Base-by-base conservation (phyloP, 35 echinoderm and acorn worm species). In the Acanthaster planci region DNA sequence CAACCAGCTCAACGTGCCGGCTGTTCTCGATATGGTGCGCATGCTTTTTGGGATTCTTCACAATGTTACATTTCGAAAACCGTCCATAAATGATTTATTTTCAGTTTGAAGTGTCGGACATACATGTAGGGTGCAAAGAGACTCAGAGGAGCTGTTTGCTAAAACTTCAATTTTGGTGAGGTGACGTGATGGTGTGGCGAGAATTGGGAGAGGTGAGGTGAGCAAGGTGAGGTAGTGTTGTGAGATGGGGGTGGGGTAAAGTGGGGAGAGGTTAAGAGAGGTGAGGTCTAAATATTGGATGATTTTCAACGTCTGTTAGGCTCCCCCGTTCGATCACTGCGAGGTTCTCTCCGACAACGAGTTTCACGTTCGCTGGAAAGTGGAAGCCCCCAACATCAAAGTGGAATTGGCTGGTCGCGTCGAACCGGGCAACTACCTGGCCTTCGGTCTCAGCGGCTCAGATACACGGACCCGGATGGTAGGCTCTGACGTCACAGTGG, bases 361-460 rank as follows among this genome's bases (percentile, higher is more conserved):
- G 23, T 97, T 87, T 35, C 94, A 97, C 21, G 94, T 97, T 16
- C 67, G 77, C 0, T 97, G 94, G 94, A 50, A 34, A 19, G 31
- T 92, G 3, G 82, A 77, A 21, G 67, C 36, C 15, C 26, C 37
- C 17, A 55, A 84, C 16, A 88, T 96, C 38, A 67, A 40, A 5
- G 27, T 96, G 16, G 39, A 87, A n/a, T 52, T 96, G 5, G 83
- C 60, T 18, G 90, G 89, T 19, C 85, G 81, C 40, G 76, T 92
- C 34, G 51, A 39, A 2, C 36, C 34, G 7, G 52, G 82, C 15
- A 83, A 89, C 38, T 94, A 94, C 44, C 78, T 90, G 83, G 87
- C 87, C 0, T 94, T 94, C 50, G 92, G 92, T 58, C n/a, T 94
- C 5, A 94, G 92, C 75, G 92, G 92, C 2, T 90, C 87, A 1